A percentile compares a stretch with the other conserved stretches of the same genome.
Evolutionary conservation across 2,797 vertebrate genomes (phyloP).

Genomic region (Triplophysa yarkandensis): DNA sequence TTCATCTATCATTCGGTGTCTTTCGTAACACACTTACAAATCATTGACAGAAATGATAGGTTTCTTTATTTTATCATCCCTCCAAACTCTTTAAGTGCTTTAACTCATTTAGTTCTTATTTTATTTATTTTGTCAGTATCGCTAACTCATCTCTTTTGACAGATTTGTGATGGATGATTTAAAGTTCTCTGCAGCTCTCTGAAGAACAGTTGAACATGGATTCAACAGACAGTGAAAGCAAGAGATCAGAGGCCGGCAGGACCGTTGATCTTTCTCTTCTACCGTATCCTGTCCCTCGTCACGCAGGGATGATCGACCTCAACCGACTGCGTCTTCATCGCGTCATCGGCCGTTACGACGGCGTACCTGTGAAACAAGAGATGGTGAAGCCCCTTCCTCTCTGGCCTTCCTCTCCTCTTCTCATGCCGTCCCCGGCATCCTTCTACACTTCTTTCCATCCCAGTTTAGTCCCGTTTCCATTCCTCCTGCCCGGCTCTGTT

Average conservation of each 20-base stretch:
- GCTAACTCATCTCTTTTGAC: constrained; percentile 19
- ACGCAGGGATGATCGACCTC: constrained; percentile 90
- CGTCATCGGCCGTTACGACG: constrained; percentile 71
- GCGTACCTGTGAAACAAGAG: constrained; percentile 85
- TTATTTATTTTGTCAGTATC: too few relatives aligned
- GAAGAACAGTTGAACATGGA: constrained; percentile 74
- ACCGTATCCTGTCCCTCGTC: constrained; percentile 70
- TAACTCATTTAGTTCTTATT: too few relatives aligned
- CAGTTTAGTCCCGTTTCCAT: constrained; percentile 84
- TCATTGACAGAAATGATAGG: too few relatives aligned
- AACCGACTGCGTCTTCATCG: constrained; percentile 86
- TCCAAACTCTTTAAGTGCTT: too few relatives aligned
- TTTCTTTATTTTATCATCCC: too few relatives aligned
- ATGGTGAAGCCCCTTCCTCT: constrained; percentile 77
- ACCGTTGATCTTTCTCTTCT: constrained; percentile 62
- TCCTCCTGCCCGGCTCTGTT: constrained; percentile 81
- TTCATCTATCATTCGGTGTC: background rate
- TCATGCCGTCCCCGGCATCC: constrained; percentile 75
- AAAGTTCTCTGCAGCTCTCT: background rate
- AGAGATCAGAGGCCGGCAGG: constrained; percentile 55
- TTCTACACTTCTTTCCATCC: constrained; percentile 85
- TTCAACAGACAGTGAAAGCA: constrained; percentile 35
- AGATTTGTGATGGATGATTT: constrained; percentile 52
- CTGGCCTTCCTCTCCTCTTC: constrained; percentile 82
- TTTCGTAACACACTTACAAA: too few relatives aligned